Base-by-base conservation (phyloP, 2,113 vertebrate species). In the Brachyhypopomus occidentalis region DNA sequence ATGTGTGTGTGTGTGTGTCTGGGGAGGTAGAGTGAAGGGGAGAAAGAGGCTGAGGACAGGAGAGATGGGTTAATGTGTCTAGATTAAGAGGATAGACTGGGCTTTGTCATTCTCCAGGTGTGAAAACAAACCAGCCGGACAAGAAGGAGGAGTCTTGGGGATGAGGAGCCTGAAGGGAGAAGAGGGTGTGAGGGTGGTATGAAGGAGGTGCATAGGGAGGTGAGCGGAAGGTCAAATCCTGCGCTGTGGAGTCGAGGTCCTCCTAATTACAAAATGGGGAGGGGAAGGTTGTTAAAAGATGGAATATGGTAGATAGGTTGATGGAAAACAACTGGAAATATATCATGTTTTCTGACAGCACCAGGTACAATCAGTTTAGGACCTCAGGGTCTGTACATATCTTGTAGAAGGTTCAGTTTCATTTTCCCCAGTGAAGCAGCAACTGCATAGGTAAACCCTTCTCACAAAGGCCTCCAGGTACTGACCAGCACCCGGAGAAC, bases 261-360 rank as follows among this genome's bases (percentile, higher is more conserved):
- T 86, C 63, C 63, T 83, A 74, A 88, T 87, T 38, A 62, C 66
- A 70, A 19, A 41, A 70, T 34, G 66, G 5, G 6, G 78, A 79
- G 5, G 20, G 64, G 58, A 78, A 79, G 77, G 72, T 36, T 74
- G 60, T 23, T 25, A 52, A 52, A 52, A 52, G 5, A 11, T 66
- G 63, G 19, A 34, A 1, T 30, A 0, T 34, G 27, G 60, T 25
- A 14, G 62, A 11, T 66, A 27, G 8, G 20, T 14, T 64, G 25
- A 14, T 12, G 17, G 0, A 64, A 27, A 64, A 60, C 4, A n/a
- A 60, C 27, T 64, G 12, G 23, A 64, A 30, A 64, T 30, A 8
- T 30, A 30, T 12, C 23, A 64, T 11, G 14, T 27, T 52, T 52
- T 52, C 12, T 11, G 6, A 45, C 41, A 6, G 9, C 12, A 11